These are phyloP conservation scores for Lasius platythorax DNA, from an alignment of 2,888 invertebrate genomes.

Conservation along the genomic window DNA sequence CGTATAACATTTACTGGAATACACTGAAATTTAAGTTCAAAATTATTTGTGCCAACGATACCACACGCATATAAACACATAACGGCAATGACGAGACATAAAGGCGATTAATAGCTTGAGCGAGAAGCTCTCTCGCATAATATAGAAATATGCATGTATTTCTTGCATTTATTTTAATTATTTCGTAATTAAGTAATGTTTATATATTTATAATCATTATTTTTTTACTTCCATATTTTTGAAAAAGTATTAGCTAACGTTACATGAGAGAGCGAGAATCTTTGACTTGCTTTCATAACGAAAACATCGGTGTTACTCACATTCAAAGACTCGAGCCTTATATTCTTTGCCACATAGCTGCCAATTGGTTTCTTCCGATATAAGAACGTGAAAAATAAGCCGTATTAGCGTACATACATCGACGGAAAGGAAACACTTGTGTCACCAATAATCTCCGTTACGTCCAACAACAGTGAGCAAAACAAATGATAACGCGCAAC, in stretches of 20 bases:
- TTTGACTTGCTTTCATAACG: background rate
- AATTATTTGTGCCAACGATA: constrained; percentile 35
- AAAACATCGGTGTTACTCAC: background rate
- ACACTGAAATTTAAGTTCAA: constrained; percentile 15
- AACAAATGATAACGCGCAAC: background rate
- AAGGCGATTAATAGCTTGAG: background rate
- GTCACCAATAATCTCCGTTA: constrained; percentile 52
- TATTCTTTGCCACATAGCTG: constrained; percentile 44
- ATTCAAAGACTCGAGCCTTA: background rate
- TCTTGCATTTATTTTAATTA: background rate
- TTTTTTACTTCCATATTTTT: background rate
- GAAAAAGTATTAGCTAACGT: background rate
- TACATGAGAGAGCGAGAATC: too few species aligned
- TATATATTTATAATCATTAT: background rate
- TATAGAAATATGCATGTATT: background rate
- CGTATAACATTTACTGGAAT: constrained; percentile 84
- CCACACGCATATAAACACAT: background rate
- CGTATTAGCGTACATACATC: constrained; percentile 32
- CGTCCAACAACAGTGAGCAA: background rate
- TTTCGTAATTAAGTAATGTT: background rate
- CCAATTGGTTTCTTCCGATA: constrained; percentile 9
- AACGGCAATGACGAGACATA: background rate
- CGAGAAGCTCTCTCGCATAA: background rate
- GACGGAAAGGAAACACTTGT: constrained; percentile 61
- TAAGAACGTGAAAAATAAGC: constrained; percentile 50